phyloP scores from a whole-genome alignment of 2,888 invertebrate species.

The Drosophila koepferae region DNA sequence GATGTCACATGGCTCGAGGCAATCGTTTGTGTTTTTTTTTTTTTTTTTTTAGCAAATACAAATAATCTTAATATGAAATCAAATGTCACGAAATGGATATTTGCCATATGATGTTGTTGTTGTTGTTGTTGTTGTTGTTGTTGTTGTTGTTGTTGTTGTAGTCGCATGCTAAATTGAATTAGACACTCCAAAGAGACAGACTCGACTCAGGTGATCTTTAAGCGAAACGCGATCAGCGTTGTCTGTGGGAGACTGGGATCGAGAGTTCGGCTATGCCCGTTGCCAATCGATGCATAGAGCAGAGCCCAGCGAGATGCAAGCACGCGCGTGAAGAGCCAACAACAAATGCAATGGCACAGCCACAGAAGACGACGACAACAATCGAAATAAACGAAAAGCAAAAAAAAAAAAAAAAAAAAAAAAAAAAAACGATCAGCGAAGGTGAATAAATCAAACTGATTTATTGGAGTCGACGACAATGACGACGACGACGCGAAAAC shows the following conservation, averaged over 20 bases:
- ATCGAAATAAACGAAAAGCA: slow-evolving; percentile 59
- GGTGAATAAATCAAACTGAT: slow-evolving; percentile 81
- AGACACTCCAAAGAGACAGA: slow-evolving; percentile 37
- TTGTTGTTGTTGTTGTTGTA: slow-evolving; percentile 10
- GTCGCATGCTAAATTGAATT: slow-evolving; percentile 66
- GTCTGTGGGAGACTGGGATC: slow-evolving; percentile 9
- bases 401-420: slow-evolving; percentile 10
- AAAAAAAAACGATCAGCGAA: slow-evolving; percentile 52
- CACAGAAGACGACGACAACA: slow-evolving; percentile 61
- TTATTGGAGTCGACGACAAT: slow-evolving; percentile 76
- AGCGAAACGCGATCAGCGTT: slow-evolving; percentile 11
- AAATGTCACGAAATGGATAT: slow-evolving; percentile 78
- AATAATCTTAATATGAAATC: slow-evolving; percentile 72
- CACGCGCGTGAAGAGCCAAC: slow-evolving; percentile 74
- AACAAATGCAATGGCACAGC: slow-evolving; percentile 46
- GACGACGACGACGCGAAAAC: slow-evolving; percentile 50
- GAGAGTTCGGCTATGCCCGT: slow-evolving; percentile 13
- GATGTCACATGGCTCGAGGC: slow-evolving; percentile 9
- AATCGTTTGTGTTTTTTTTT: not conserved
- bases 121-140: slow-evolving; percentile 12
- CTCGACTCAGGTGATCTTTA: slow-evolving; percentile 64
- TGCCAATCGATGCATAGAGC: slow-evolving; percentile 38
- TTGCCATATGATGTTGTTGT: slow-evolving; percentile 47
- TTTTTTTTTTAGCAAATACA: slow-evolving; percentile 7
- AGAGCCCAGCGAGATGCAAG: slow-evolving; percentile 59